phyloP scores from a whole-genome alignment of 2,888 invertebrate species.

The Orgyia antiqua region DNA sequence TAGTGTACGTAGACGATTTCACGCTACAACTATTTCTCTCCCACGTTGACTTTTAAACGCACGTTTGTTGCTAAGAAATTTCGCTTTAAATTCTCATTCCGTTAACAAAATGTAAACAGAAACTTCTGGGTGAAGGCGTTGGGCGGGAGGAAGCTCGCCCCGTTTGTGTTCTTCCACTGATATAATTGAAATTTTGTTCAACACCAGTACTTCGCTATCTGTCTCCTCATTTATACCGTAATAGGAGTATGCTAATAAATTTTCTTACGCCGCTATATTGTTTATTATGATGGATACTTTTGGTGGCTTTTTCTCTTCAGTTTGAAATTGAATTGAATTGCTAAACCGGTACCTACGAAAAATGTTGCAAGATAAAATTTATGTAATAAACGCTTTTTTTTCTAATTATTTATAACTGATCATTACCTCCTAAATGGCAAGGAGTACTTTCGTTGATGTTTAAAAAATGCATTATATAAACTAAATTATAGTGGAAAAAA shows the following conservation, averaged over 20 bases:
- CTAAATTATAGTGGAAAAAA: too few species aligned
- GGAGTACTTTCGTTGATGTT: too few species aligned
- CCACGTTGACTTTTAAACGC: conserved; percentile 46
- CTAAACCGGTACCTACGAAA: too few species aligned
- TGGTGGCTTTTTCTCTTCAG: conserved; percentile 13
- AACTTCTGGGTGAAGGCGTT: conserved; percentile 43
- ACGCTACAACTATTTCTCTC: conserved; percentile 42
- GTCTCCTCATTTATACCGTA: conserved; percentile 35
- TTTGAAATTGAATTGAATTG: conserved; percentile 24
- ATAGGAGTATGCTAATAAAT: conserved; percentile 52
- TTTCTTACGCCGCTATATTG: conserved; percentile 27
- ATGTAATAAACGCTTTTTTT: conserved; percentile 1
- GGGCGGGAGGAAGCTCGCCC: conserved; percentile 36
- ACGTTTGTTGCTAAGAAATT: conserved; percentile 64
- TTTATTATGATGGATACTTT: conserved; percentile 23
- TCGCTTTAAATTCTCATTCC: conserved; percentile 67
- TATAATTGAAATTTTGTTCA: conserved; percentile 68
- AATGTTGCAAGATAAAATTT: not conserved
- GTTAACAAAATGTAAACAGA: conserved; percentile 70
- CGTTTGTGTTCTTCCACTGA: conserved; percentile 40
- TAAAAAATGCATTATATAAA: too few species aligned
- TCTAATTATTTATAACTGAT: conserved; percentile 4
- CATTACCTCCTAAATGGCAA: conserved; percentile 9
- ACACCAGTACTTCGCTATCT: conserved; percentile 42
- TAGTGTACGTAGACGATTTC: conserved; percentile 43